Base-by-base conservation (phyloP, 2,888 invertebrate genomes). In the Aleiodes leptofemur region DNA sequence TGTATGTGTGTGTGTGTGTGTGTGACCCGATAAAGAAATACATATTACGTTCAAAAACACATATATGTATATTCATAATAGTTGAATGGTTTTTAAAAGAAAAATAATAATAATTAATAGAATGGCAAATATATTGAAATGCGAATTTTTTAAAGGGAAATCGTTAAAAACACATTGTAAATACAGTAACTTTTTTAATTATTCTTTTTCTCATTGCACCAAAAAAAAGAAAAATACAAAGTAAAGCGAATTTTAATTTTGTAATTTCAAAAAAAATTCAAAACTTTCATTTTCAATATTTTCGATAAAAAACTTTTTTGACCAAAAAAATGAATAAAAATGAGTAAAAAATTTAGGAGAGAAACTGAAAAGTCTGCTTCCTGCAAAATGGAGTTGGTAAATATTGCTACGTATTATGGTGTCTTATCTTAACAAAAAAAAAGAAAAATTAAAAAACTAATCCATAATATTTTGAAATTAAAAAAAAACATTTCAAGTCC, bases 381-480 rank as follows among this genome's bases (percentile, higher is more conserved):
- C 76, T 74, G 72, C 72, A 51, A 77, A 72, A 78, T 66, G 74
- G 77, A 76, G 76, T 76, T 68, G 71, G 78, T 71, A 83, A 86
- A 84, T 86, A 83, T 86, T 82, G 83, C 83, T 87, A 87, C 86
- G 86, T 87, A 87, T 85, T 86, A 86, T 82, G 85, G 86, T 87
- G 86, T 87, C 86, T 87, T 87, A 84, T 84, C 79, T 86, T 85
- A 86, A 43, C 8, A 43, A 51, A 64, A 56, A 71, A 59, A 76
- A 43, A 69, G 43, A 69, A 38, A 51, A 64, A 73, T 64, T 53
- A 76, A 43, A 68, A 69, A 77, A 55, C 57, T 34, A 73, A 77
- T 73, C 72, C 69, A 77, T 77, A 76, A 76, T 72, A 73, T 73
- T 70, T 16, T 73, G 78, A 77, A 57, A 50, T 50, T 50, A 57